Percentiles rank a stretch among this genome's conserved stretches.
Conservation (phyloP, 2,113 vertebrate genomes). For the Hiodon alosoides region DNA sequence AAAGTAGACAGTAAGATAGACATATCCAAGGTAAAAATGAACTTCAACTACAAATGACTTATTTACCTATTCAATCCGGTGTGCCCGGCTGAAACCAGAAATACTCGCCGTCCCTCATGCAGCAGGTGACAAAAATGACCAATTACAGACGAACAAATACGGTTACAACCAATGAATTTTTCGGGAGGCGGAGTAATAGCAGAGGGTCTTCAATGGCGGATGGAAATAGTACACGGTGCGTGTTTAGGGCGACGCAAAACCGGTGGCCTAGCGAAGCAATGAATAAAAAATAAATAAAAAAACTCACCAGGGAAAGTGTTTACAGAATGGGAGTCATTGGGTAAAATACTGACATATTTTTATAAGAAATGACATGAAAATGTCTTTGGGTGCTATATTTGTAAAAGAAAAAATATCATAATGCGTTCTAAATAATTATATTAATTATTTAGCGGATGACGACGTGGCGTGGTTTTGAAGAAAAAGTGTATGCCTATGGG, state of each 20-base stretch:
- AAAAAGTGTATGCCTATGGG: too few relatives aligned
- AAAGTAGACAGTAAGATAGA: too few relatives aligned
- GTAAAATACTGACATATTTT: background rate
- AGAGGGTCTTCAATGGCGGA: background rate
- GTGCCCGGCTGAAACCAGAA: background rate
- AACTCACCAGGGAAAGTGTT: background rate
- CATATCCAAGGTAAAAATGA: background rate
- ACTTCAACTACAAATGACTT: background rate
- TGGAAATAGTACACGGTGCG: background rate
- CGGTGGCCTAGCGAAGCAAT: too few relatives aligned
- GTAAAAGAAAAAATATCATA: too few relatives aligned
- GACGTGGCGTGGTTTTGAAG: too few relatives aligned
- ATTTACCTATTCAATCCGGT: constrained; percentile 7
- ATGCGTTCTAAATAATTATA: too few relatives aligned
- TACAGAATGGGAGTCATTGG: too few relatives aligned
- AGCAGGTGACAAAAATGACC: constrained; percentile 10
- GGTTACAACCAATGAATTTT: background rate
- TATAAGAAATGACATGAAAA: background rate
- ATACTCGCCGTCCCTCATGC: background rate
- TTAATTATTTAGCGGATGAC: too few relatives aligned
- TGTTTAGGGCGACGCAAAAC: background rate
- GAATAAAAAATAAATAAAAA: background rate
- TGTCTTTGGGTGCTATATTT: too few relatives aligned
- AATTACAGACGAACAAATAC: background rate
- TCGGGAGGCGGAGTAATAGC: background rate